These are phyloP conservation scores for Drosophila subpulchrella DNA, from an alignment of 1,140 invertebrate genomes.

Conservation along the genomic window DNA sequence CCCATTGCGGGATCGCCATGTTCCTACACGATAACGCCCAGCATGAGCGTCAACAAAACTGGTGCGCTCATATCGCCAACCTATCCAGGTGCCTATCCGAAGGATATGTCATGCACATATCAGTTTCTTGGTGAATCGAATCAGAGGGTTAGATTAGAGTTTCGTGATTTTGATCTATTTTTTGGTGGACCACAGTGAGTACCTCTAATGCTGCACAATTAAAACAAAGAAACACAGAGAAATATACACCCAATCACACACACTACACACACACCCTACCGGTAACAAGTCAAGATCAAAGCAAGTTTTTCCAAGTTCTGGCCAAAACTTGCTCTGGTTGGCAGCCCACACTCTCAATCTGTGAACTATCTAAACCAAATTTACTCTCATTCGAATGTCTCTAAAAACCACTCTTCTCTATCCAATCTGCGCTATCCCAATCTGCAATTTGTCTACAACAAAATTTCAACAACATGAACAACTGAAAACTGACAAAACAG, in stretches of 20 bases:
- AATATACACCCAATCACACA: background rate
- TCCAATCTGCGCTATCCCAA: slow-evolving; percentile 35
- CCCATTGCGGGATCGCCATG: slow-evolving; percentile 92
- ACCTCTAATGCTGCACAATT: slow-evolving; percentile 77
- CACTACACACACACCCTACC: background rate
- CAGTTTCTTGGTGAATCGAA: slow-evolving; percentile 95
- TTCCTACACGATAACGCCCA: slow-evolving; percentile 92
- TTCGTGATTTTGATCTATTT: slow-evolving; percentile 99
- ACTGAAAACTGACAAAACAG: slow-evolving; percentile 85
- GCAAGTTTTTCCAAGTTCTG: slow-evolving; percentile 38
- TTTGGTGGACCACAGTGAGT: slow-evolving; percentile 99
- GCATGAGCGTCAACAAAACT: slow-evolving; percentile 90
- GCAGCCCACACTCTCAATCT: slow-evolving; percentile 50
- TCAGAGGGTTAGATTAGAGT: slow-evolving; percentile 97
- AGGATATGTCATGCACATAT: slow-evolving; percentile 96
- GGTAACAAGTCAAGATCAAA: slow-evolving; percentile 66
- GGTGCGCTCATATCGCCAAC: slow-evolving; percentile 97
- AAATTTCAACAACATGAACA: slow-evolving; percentile 56
- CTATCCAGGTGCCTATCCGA: slow-evolving; percentile 99
- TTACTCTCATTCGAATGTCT: slow-evolving; percentile 21
- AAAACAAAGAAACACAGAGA: slow-evolving; percentile 5
- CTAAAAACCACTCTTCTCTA: slow-evolving; percentile 52
- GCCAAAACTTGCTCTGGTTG: slow-evolving; percentile 56
- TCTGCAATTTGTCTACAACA: slow-evolving; percentile 53
- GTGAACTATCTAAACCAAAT: slow-evolving; percentile 32